Base-by-base conservation (phyloP, 2,113 vertebrate species). In the Carassius auratus region DNA sequence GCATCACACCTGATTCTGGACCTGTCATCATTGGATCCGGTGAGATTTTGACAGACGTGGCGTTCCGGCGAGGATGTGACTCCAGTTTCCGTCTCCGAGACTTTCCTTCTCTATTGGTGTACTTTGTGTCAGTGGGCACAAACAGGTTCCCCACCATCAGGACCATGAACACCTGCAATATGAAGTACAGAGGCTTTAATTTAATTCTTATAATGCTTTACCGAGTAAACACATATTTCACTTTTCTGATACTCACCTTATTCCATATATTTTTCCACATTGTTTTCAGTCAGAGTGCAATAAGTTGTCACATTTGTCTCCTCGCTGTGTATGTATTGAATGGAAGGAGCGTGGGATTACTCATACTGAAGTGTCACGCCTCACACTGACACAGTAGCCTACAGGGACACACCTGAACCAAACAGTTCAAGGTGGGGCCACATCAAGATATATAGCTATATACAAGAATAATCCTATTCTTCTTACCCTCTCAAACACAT, bases 11-110 rank as follows among this genome's bases (percentile, higher is more conserved):
- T 50, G 83, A 87, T 48, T 89, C 84, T 80, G 85, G 71, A n/a
- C 87, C 81, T 19, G 87, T 84, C 82, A 91, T 76, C 21, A 90
- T 87, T n/a, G 90, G 90, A 57, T 91, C 90, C 3, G 89, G 88
- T 33, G 88, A 89, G 5, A 88, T 88, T 30, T 36, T 86, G 23
- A 83, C 55, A 21, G 85, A 80, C 2, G 90, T 86, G 17, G 57
- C 69, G n/a, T 83, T 89, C 61, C 66, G 50, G 8, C 66, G 85
- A 68, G 21, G 19, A 55, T 87, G 83, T 17, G 85, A 76, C 61
- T 86, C 87, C 71, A 86, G 81, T 81, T 86, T 91, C 0, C 86
- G 81, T 19, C 76, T 85, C 33, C 86, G 77, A 19, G 33, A 50
- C 76, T 88, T 89, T 7, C 71, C 88, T 19, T 89, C 90, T 84